Percentiles rank a stretch among this genome's conserved stretches.
phyloP scores from a whole-genome alignment of 2,113 vertebrate species.

The Meriones unguiculatus region DNA sequence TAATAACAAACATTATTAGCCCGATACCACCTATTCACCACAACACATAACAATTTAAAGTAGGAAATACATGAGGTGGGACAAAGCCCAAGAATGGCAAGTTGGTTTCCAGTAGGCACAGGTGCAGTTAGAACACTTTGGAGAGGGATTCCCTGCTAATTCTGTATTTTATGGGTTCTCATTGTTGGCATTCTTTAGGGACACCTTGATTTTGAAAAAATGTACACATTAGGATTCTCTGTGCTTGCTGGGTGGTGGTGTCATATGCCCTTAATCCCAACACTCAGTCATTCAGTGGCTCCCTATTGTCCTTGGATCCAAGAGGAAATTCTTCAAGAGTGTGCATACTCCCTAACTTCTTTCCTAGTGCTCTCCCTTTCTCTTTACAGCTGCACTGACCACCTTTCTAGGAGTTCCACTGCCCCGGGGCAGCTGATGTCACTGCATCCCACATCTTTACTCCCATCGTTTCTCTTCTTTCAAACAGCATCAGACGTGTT shows the following conservation, averaged over 20 bases:
- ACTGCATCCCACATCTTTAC: neutral
- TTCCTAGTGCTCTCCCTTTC: neutral
- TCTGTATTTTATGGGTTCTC: constrained; percentile 4
- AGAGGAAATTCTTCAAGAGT: neutral
- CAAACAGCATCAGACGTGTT: neutral
- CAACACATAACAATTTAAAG: neutral
- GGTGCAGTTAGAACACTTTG: neutral
- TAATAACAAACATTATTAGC: too few relatives aligned
- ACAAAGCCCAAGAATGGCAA: neutral
- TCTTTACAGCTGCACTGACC: neutral
- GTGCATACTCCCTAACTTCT: neutral
- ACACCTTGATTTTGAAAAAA: constrained; percentile 24
- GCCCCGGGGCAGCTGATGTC: neutral
- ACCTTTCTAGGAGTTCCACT: neutral
- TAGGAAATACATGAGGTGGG: neutral
- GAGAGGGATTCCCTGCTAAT: neutral
- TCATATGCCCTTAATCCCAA: neutral
- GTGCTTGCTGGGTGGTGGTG: neutral
- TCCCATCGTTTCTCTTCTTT: neutral
- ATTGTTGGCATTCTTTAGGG: neutral
- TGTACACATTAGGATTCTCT: neutral
- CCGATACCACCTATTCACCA: too few relatives aligned
- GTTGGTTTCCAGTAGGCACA: neutral
- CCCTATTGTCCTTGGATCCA: neutral
- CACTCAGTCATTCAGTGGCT: neutral